Conservation (phyloP, 2,888 invertebrate genomes). For the Drosophila fulvimacula region DNA sequence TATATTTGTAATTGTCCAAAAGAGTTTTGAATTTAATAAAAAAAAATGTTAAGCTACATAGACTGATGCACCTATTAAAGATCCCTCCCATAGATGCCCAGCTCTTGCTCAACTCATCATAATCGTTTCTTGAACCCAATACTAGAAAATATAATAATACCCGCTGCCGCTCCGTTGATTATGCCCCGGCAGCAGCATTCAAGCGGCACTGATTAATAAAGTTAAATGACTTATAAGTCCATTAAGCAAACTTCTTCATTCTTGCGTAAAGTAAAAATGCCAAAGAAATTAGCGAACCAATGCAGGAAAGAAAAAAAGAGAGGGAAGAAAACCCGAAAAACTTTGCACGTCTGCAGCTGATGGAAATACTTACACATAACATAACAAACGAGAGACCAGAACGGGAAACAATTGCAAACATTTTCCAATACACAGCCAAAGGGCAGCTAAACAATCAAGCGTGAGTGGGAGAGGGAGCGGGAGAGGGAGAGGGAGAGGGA, state of each 20-base stretch:
- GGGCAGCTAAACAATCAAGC: constrained; percentile 22
- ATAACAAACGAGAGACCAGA: constrained; percentile 43
- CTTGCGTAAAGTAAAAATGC: constrained; percentile 68
- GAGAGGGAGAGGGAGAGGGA: background rate
- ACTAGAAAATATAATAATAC: constrained; percentile 16
- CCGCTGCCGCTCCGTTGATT: constrained; percentile 14
- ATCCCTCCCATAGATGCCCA: background rate
- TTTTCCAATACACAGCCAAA: constrained; percentile 54
- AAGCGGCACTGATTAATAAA: constrained; percentile 74
- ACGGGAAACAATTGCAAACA: constrained; percentile 67
- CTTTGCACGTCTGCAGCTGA: constrained; percentile 72
- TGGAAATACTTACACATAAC: constrained; percentile 67
- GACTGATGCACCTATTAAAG: background rate
- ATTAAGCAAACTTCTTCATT: constrained; percentile 72
- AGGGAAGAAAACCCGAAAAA: constrained; percentile 18
- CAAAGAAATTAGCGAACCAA: constrained; percentile 69
- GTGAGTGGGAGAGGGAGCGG: background rate
- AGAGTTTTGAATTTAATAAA: background rate
- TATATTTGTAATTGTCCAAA: background rate
- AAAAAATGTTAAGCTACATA: background rate
- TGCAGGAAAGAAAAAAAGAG: background rate
- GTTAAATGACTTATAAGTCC: constrained; percentile 75
- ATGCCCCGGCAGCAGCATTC: constrained; percentile 46
- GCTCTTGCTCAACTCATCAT: background rate
- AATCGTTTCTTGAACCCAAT: constrained; percentile 40